Evolutionary conservation across 2,797 vertebrate species (phyloP).

Genomic region (Propithecus perrieri): DNA sequence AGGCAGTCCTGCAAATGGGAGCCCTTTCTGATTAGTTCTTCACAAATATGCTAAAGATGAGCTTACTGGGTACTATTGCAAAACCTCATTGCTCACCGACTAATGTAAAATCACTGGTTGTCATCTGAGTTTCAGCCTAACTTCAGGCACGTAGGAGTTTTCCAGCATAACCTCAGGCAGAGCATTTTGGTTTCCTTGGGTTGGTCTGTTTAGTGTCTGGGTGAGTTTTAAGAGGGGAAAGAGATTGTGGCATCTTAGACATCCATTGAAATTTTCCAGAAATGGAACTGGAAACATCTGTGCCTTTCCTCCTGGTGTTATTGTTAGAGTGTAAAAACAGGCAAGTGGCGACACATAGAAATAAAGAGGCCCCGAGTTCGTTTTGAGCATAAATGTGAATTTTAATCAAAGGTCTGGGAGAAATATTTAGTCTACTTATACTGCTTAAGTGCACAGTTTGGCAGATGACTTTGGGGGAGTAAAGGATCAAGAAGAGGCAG

Average conservation of each 20-base stretch:
- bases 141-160: background rate
- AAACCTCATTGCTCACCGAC: background rate
- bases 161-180: background rate
- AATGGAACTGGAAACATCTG: conserved; percentile 62
- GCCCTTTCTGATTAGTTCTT: background rate
- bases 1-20: background rate
- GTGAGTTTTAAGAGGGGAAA: conserved; percentile 76
- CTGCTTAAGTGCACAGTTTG: background rate
- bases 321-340: conserved; percentile 50
- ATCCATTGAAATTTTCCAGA: conserved; percentile 74
- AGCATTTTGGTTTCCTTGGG: conserved; percentile 4
- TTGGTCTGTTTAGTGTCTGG: conserved; percentile 69
- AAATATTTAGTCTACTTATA: background rate
- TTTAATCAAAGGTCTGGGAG: background rate
- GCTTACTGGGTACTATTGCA: background rate
- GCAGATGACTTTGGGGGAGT: background rate
- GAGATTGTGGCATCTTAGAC: conserved; percentile 66
- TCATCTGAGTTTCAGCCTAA: background rate
- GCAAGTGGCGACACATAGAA: background rate
- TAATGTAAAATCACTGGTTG: background rate
- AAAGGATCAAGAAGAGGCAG: background rate
- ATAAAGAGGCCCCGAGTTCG: background rate
- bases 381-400: background rate
- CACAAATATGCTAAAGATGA: background rate
- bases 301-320: conserved; percentile 52